Percentiles rank a stretch among this genome's conserved stretches.
phyloP scores from a whole-genome alignment of 2,113 vertebrate genomes.

The Burhinus bistriatus region DNA sequence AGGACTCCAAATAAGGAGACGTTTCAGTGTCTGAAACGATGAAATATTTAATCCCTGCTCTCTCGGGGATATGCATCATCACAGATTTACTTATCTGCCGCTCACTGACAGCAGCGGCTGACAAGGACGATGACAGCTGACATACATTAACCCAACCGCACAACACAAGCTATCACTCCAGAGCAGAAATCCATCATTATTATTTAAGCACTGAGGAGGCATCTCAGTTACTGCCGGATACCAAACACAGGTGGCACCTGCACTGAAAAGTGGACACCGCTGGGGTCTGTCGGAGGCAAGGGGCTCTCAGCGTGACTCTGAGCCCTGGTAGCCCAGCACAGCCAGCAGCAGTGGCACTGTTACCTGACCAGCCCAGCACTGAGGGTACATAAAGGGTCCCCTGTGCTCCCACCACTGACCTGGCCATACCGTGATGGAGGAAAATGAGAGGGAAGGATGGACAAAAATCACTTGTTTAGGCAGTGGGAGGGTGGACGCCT shows the following conservation, averaged over 20 bases:
- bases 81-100: constrained; percentile 38
- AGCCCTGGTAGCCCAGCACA: not conserved
- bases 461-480: not conserved
- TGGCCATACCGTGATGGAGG: not conserved
- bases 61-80: constrained; percentile 38
- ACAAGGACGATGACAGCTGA: constrained; percentile 50
- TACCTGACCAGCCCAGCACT: too few relatives aligned
- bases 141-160: constrained; percentile 19
- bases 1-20: not conserved
- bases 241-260: not conserved
- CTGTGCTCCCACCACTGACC: not conserved
- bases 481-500: not conserved
- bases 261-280: not conserved
- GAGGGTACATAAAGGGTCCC: too few relatives aligned
- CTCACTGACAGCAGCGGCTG: constrained; percentile 21
- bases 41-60: constrained; percentile 49
- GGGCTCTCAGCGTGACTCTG: accelerated
- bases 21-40: not conserved
- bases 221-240: not conserved
- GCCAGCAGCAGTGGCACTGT: too few relatives aligned
- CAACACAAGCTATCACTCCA: not conserved
- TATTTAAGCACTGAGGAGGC: not conserved
- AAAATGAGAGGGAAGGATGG: not conserved
- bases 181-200: constrained; percentile 30
- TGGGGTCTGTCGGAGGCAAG: accelerated